Conservation (phyloP, 64 coral and sea anemone species). For the Dendrophyllia cribrosa region DNA sequence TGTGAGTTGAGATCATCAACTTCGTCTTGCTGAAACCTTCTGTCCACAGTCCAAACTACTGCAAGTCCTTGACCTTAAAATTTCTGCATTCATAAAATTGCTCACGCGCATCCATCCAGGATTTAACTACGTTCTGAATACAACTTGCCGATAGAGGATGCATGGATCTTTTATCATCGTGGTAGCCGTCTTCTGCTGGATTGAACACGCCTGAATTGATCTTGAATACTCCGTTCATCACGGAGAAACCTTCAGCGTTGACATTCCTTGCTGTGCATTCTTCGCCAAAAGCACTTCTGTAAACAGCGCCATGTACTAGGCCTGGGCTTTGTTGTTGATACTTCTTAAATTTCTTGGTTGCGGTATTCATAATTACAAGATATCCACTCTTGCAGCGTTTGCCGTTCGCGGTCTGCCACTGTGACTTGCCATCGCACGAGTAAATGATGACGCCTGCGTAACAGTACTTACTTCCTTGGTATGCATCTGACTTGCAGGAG, state of each 20-base stretch:
- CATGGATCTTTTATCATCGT: conserved; percentile 13
- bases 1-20: too few species aligned
- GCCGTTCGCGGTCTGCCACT: neutral
- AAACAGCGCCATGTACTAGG: neutral
- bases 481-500: neutral
- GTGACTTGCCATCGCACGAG: neutral
- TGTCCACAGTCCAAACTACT: neutral
- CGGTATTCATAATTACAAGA: too few species aligned
- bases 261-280: neutral
- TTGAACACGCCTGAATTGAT: too few species aligned
- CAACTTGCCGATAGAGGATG: too few species aligned
- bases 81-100: too few species aligned
- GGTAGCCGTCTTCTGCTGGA: neutral
- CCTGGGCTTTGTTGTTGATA: too few species aligned
- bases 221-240: too few species aligned
- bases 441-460: neutral
- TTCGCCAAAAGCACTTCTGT: neutral
- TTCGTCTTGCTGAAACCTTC: too few species aligned
- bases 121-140: too few species aligned
- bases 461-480: neutral
- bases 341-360: neutral
- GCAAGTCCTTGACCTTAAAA: too few species aligned
- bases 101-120: too few species aligned
- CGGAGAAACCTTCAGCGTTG: too few species aligned
- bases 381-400: neutral